Base-by-base conservation (phyloP, 1,140 invertebrate species). In the Diprion similis region DNA sequence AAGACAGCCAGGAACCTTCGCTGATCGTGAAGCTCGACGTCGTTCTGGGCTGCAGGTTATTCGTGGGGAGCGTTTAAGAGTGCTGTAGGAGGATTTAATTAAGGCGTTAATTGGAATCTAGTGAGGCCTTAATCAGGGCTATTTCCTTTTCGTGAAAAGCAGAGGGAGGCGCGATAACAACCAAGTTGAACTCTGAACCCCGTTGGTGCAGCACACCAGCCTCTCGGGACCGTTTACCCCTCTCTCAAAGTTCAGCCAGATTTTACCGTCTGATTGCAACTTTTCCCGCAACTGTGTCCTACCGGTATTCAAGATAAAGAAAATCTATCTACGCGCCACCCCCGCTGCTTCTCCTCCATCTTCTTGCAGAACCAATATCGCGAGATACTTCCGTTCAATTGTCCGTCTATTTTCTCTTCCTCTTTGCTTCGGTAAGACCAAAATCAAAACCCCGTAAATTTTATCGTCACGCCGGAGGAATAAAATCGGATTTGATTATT, bases 101-200 rank as follows among this genome's bases (percentile, higher is more conserved):
- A 84, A 83, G 79, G 80, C 81, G 79, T 83, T 84, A 84, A 84
- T 83, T 84, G 82, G 83, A 82, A 84, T 83, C 82, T 79, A 80
- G 80, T 81, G 79, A 80, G 78, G 81, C 83, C 51, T 85, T 85
- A 85, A 83, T 84, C 82, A 80, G 74, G 73, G 75, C 80, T 80
- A 80, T 83, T 83, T 83, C 82, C 79, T 74, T 76, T 71, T 79
- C 76, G 78, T 83, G 84, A 83, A 84, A 84, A 84, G 81, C 82
- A 80, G 73, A 80, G 73, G 24, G 24, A 6, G 24, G 24, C 24
- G 71, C 78, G 84, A 84, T 85, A 85, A 85, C 83, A 82, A 84
- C 81, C 77, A 18, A 18, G 66, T 68, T 19, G 66, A 68, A 68
- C 66, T 18, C 15, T 19, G 17, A 13, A 37, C 24, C 66, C 66